phyloP scores from a whole-genome alignment of 2,113 vertebrate genomes.

The Daboia siamensis region DNA sequence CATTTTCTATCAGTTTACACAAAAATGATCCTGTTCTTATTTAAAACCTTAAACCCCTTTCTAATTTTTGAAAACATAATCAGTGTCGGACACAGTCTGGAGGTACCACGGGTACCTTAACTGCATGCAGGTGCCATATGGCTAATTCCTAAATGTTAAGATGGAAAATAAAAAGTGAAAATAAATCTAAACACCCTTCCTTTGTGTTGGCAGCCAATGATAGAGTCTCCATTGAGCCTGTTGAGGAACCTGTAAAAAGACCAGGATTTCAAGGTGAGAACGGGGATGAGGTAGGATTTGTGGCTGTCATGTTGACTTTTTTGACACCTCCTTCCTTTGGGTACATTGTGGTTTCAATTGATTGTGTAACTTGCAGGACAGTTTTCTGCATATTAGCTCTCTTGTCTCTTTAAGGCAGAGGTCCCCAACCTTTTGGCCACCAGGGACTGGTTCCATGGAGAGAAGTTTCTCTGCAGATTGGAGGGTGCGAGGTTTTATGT shows the following conservation, averaged over 20 bases:
- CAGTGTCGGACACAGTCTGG: neutral
- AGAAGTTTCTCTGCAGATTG: too few relatives aligned
- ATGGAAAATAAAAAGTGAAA: neutral
- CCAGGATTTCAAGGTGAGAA: slow-evolving; percentile 76
- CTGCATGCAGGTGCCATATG: neutral
- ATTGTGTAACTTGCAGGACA: neutral
- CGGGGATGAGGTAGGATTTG: neutral
- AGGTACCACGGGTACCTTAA: neutral
- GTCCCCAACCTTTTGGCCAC: too few relatives aligned
- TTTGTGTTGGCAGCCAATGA: slow-evolving; percentile 32
- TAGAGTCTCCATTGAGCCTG: slow-evolving; percentile 66
- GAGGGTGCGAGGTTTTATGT: too few relatives aligned
- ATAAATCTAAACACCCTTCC: neutral
- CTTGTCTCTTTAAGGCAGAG: neutral
- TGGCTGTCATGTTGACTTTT: neutral
- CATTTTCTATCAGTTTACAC: neutral
- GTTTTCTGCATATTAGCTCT: too few relatives aligned
- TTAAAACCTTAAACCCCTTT: neutral
- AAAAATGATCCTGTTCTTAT: neutral
- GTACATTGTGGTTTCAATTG: neutral
- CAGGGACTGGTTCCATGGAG: too few relatives aligned
- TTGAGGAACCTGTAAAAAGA: slow-evolving; percentile 70
- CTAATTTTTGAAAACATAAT: neutral
- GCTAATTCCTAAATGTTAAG: neutral
- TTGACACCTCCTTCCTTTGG: neutral